Evolutionary conservation across 2,113 vertebrate genomes (phyloP).

Genomic region (Oxyruncus cristatus): DNA sequence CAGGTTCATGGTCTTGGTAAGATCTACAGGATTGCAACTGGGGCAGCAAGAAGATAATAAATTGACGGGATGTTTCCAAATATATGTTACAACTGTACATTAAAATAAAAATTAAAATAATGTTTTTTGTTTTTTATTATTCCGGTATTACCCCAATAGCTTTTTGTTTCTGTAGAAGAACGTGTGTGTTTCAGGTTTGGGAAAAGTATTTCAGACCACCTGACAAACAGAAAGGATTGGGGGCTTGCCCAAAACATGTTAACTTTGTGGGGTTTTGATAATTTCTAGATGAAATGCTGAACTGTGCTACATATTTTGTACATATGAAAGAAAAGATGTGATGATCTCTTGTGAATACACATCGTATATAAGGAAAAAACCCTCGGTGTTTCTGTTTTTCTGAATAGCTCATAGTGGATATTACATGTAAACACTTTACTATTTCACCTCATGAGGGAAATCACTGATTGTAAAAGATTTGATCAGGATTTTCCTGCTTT

Average conservation of each 20-base stretch:
- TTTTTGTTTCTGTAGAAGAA: not conserved
- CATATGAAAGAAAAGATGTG: not conserved
- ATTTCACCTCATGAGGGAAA: rapidly evolving
- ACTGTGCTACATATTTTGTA: not conserved
- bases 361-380: not conserved
- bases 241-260: not conserved
- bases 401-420: not conserved
- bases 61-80: not conserved
- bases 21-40: not conserved
- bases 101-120: not conserved
- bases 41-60: not conserved
- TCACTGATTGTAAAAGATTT: not conserved
- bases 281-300: not conserved
- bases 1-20: not conserved
- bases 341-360: not conserved
- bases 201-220: not conserved
- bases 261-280: rapidly evolving
- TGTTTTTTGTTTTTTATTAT: not conserved
- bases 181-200: not conserved
- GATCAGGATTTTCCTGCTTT: not conserved
- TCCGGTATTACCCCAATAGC: not conserved
- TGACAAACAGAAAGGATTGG: not conserved
- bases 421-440: not conserved
- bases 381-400: not conserved
- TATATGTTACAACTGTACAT: not conserved